phyloP scores from a whole-genome alignment of 2,113 vertebrate species.

The Melospiza georgiana region DNA sequence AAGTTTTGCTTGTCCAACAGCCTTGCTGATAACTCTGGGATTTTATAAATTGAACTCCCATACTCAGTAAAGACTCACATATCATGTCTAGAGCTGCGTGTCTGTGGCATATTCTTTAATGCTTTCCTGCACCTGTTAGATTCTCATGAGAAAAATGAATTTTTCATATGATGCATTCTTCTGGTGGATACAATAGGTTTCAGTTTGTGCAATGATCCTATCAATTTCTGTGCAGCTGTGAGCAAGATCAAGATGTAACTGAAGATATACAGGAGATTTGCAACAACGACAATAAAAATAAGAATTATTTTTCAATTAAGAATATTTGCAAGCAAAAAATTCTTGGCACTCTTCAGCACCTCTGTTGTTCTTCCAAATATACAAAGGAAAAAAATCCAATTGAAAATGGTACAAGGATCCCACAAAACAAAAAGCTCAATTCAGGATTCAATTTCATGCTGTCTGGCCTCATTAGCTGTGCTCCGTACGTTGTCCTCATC shows the following conservation, averaged over 20 bases:
- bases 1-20: background rate
- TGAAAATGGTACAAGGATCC: background rate
- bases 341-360: background rate
- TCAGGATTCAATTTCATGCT: background rate
- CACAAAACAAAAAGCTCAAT: background rate
- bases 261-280: background rate
- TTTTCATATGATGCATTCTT: conserved; percentile 54
- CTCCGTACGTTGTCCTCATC: background rate
- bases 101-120: conserved; percentile 35
- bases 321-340: background rate
- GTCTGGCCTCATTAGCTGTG: background rate
- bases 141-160: conserved; percentile 57
- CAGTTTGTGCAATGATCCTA: conserved; percentile 44
- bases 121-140: conserved; percentile 50
- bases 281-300: background rate
- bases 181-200: conserved; percentile 51
- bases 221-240: conserved; percentile 50
- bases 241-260: conserved; percentile 20
- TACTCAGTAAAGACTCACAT: background rate
- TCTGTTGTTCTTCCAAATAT: background rate
- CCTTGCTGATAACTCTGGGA: background rate
- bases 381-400: background rate
- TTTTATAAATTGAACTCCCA: background rate
- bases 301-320: conserved; percentile 22
- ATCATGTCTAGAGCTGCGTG: background rate